A percentile compares a stretch with the other conserved stretches of the same genome.
phyloP scores from a whole-genome alignment of 2,113 vertebrate species.

The Cebidichthys violaceus region DNA sequence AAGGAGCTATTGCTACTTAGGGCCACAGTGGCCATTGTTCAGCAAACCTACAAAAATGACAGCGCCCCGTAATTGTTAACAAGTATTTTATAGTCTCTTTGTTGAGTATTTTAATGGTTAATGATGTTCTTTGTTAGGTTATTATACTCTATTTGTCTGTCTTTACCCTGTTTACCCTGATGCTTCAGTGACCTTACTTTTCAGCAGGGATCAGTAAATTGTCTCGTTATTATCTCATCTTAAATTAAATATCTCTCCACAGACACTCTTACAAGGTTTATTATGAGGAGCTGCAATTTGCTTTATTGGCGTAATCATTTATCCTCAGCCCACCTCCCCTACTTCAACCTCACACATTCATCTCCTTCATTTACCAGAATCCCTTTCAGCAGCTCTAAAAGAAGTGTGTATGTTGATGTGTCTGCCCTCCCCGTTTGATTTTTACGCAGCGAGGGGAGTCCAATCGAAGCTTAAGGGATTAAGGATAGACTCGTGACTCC shows the following conservation, averaged over 20 bases:
- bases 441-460: background rate
- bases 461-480: background rate
- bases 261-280: background rate
- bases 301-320: background rate
- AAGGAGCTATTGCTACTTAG: too few relatives aligned
- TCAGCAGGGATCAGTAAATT: conserved; percentile 21
- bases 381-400: background rate
- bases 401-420: background rate
- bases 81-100: background rate
- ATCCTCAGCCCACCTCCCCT: background rate
- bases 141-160: conserved; percentile 17
- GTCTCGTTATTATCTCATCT: conserved; percentile 10
- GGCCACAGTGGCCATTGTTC: too few relatives aligned
- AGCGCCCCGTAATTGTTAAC: background rate
- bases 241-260: conserved; percentile 29
- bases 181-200: background rate
- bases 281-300: conserved; percentile 17
- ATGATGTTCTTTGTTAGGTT: conserved; percentile 1
- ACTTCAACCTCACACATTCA: background rate
- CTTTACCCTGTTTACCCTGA: background rate
- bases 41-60: too few relatives aligned
- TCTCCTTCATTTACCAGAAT: background rate
- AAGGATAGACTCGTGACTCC: background rate
- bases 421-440: background rate
- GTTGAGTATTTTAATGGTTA: conserved; percentile 5